These are phyloP conservation scores for Drosophila guanche DNA, from an alignment of 1,140 invertebrate genomes.

Conservation along the genomic window DNA sequence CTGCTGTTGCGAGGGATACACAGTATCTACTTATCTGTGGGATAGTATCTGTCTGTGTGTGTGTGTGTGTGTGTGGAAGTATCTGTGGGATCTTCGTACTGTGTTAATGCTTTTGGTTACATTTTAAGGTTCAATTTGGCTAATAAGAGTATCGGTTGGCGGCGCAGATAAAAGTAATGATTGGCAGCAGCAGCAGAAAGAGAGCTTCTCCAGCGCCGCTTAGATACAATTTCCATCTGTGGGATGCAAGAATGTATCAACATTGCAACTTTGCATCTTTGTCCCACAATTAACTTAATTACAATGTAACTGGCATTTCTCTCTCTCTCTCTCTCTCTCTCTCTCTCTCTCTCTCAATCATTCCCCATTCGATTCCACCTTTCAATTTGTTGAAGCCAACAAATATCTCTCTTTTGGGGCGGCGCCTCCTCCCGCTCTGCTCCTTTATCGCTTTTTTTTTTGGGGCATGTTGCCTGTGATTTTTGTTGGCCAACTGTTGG, in stretches of 20 bases:
- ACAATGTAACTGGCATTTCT: slow-evolving; percentile 21
- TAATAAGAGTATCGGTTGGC: slow-evolving; percentile 43
- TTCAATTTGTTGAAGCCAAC: slow-evolving; percentile 18
- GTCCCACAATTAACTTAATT: slow-evolving; percentile 41
- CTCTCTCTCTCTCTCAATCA: slow-evolving; percentile 2
- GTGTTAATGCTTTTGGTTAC: slow-evolving; percentile 67
- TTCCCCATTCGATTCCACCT: neutral
- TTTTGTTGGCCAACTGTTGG: slow-evolving; percentile 32
- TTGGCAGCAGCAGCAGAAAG: slow-evolving; percentile 1
- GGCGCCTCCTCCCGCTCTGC: slow-evolving; percentile 3
- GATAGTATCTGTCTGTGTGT: neutral
- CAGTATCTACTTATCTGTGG: neutral
- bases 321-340: slow-evolving; percentile 9
- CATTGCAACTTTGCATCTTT: neutral
- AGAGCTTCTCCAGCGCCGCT: no score
- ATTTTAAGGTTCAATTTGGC: slow-evolving; percentile 67
- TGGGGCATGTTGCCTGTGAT: neutral
- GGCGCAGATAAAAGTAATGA: slow-evolving; percentile 53
- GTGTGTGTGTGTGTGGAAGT: no score
- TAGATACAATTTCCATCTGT: no score
- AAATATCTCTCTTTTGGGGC: slow-evolving; percentile 14
- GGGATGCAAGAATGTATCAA: no score
- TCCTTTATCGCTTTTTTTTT: slow-evolving; percentile 38
- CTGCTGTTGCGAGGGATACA: neutral
- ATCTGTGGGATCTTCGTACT: slow-evolving; percentile 32